Evolutionary conservation across 2,888 invertebrate genomes (phyloP), one percentile per base, ranked within the genome.

Genomic region (Merodon equestris): DNA sequence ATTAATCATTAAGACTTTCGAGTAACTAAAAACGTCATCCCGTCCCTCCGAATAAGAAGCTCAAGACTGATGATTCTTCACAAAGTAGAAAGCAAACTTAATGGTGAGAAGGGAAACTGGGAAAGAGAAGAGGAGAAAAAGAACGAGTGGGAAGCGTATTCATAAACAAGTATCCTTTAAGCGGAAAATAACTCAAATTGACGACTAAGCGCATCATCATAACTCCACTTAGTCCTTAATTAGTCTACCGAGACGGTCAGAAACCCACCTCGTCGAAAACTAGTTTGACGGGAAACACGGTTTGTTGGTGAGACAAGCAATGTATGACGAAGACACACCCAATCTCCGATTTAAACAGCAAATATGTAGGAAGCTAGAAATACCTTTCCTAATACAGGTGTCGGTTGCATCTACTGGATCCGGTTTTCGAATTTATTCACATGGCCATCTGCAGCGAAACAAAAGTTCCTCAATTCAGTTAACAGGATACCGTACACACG

Each of bases 201-300:
- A 63, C 54, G 61, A 71, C 47, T 56, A 63, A 71, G 71, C 71
- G 71, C 61, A 71, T 61, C 71, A 63, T 71, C 71, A 71, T 63
- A 71, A 54, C 44, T 61, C 61, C 56, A 56, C 61, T 56, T 44
- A 56, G 18, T 44, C 38, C 56, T 48, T 63, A 71, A 63, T 71
- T 71, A 71, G 61, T 56, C 70, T 18, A 17, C 47, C 60, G 45
- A 45, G 38, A 70, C 53, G 60, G 54, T 53, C 51, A 40, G 40
- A 34, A 19, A 19, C 36, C 44, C 50, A 27, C 27, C 27, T 27
- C 3, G 27, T 27, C 27, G 27, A 7, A 44, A 44, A 50, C 40
- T 54, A 47, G 47, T 38, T 40, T 56, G 40, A 56, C 53, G n/a
- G n/a, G n/a, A n/a, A n/a, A n/a, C n/a, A n/a, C n/a, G n/a, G n/a